Conservation (phyloP, 2,888 invertebrate species). For the Endomychus coccineus region DNA sequence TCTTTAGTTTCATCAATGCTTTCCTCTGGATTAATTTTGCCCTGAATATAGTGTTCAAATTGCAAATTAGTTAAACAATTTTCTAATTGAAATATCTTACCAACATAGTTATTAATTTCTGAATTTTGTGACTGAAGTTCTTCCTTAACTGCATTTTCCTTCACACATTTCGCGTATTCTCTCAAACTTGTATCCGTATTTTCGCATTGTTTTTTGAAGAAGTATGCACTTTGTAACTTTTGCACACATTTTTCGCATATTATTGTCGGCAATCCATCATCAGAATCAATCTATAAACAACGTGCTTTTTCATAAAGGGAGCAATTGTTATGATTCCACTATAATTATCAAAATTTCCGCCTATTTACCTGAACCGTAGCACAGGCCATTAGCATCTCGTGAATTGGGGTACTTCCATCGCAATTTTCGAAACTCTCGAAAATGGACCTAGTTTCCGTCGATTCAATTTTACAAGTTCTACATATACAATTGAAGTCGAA, state of each 20-base stretch:
- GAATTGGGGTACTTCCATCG: constrained; percentile 40
- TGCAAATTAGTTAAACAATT: too few relatives aligned
- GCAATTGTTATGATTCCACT: too few relatives aligned
- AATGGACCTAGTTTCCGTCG: constrained; percentile 36
- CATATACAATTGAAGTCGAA: constrained; percentile 39
- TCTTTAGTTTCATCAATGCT: too few relatives aligned
- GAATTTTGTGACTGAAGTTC: too few relatives aligned
- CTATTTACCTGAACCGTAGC: constrained; percentile 41
- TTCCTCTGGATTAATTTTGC: too few relatives aligned
- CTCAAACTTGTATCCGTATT: constrained; percentile 35
- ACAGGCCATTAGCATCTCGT: constrained; percentile 47
- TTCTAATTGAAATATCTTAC: too few relatives aligned
- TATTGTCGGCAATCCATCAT: constrained; percentile 39
- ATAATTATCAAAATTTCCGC: too few relatives aligned
- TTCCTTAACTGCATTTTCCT: constrained; percentile 32
- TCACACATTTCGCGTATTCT: constrained; percentile 33
- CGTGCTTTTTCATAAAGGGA: too few relatives aligned
- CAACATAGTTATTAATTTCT: constrained; percentile 30
- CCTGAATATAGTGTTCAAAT: too few relatives aligned
- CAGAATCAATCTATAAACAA: constrained; percentile 36
- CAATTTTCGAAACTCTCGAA: constrained; percentile 35
- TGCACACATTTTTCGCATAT: constrained; percentile 40
- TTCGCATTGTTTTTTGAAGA: constrained; percentile 40
- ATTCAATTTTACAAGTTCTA: constrained; percentile 39
- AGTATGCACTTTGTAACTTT: constrained; percentile 35